Evolutionary conservation across 2,113 vertebrate genomes (phyloP).

Genomic region (Romanogobio albipinnatus): DNA sequence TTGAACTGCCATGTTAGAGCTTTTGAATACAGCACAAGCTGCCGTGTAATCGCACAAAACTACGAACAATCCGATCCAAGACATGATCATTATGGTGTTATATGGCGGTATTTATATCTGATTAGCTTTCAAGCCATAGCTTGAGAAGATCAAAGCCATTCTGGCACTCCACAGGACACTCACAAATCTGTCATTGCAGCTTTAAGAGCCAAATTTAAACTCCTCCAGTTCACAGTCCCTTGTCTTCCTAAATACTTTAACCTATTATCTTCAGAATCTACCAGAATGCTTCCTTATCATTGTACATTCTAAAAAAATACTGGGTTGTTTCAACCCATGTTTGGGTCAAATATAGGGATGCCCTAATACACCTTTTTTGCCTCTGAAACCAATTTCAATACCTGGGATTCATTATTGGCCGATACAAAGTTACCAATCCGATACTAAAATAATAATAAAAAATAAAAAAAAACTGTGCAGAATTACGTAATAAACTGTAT

Average conservation of each 20-base stretch:
- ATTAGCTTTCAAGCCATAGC: constrained; percentile 37
- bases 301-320: too few relatives aligned
- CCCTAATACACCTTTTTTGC: too few relatives aligned
- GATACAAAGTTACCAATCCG: too few relatives aligned
- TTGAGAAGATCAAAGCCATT: constrained; percentile 19
- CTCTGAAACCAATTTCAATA: too few relatives aligned
- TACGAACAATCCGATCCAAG: constrained; percentile 1
- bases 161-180: background rate
- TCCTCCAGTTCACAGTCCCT: background rate
- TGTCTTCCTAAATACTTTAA: constrained; percentile 14
- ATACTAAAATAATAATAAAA: too few relatives aligned
- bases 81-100: background rate
- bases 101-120: constrained; percentile 7
- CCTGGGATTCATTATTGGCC: too few relatives aligned
- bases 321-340: too few relatives aligned
- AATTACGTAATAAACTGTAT: too few relatives aligned
- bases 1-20: background rate
- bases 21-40: constrained; percentile 19
- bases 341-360: too few relatives aligned
- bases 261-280: background rate
- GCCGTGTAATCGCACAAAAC: background rate
- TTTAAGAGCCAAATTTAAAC: constrained; percentile 28
- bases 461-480: too few relatives aligned
- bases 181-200: constrained; percentile 16
- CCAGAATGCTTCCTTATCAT: background rate